Conservation (phyloP, 2,888 invertebrate genomes). For the Pherbina coryleti region DNA sequence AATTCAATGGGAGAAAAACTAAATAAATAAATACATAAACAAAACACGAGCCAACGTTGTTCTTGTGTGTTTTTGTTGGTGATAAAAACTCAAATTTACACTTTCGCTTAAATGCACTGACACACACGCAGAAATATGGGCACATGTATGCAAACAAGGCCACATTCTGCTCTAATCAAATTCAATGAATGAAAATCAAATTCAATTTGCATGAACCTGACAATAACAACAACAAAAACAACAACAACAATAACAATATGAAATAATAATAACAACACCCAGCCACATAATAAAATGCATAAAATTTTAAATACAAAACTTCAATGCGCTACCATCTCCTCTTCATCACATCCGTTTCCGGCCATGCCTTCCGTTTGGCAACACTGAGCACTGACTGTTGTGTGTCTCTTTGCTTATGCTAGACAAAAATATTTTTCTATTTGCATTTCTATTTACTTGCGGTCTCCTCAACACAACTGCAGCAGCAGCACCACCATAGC, state of each 20-base stretch:
- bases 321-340: neutral
- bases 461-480: neutral
- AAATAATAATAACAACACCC: neutral
- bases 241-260: neutral
- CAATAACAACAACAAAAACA: neutral
- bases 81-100: neutral
- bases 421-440: neutral
- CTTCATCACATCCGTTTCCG: neutral
- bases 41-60: no score
- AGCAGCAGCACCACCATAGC: neutral
- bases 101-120: neutral
- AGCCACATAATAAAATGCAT: neutral
- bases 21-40: no score
- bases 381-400: neutral
- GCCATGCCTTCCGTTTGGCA: neutral
- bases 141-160: neutral
- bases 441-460: constrained; percentile 7
- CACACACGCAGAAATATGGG: neutral
- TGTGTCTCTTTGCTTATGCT: neutral
- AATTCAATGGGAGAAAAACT: no score
- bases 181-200: constrained; percentile 12
- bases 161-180: neutral
- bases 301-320: neutral
- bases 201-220: constrained; percentile 3
- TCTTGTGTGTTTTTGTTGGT: no score